These are phyloP conservation scores for Podarcis siculus DNA, from an alignment of 2,797 vertebrate species.

Conservation along the genomic window DNA sequence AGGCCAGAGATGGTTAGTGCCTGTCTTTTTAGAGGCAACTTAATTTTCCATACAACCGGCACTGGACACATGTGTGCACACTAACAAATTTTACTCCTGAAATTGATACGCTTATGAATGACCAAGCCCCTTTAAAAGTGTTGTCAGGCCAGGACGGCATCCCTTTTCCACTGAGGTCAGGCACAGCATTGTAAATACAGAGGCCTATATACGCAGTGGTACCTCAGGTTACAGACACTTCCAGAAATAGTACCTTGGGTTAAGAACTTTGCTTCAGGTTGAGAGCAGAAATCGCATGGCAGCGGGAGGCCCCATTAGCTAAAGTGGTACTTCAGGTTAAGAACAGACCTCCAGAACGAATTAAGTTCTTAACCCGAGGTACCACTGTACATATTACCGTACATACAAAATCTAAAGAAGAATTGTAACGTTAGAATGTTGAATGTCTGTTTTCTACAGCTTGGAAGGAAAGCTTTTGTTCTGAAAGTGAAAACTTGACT, in stretches of 20 bases:
- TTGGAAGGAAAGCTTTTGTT: background rate
- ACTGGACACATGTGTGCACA: background rate
- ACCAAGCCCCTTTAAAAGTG: background rate
- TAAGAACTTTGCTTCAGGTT: too few relatives aligned
- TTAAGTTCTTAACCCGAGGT: too few relatives aligned
- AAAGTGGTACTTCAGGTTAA: too few relatives aligned
- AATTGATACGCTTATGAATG: background rate
- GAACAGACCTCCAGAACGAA: too few relatives aligned
- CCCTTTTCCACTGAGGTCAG: background rate
- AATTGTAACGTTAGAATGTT: background rate
- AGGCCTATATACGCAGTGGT: too few relatives aligned
- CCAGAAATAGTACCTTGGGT: too few relatives aligned
- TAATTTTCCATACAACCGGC: background rate
- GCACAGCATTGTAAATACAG: background rate
- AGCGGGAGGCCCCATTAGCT: too few relatives aligned
- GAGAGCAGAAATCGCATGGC: too few relatives aligned
- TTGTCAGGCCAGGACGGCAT: background rate
- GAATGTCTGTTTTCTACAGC: background rate
- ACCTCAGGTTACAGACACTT: too few relatives aligned
- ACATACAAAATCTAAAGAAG: background rate
- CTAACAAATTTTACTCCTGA: background rate
- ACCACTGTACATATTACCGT: too few relatives aligned
- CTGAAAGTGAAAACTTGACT: background rate
- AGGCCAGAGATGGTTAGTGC: background rate
- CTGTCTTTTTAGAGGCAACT: background rate